Conservation (phyloP, 2,888 invertebrate species). For the Epistrophe grossulariae region DNA sequence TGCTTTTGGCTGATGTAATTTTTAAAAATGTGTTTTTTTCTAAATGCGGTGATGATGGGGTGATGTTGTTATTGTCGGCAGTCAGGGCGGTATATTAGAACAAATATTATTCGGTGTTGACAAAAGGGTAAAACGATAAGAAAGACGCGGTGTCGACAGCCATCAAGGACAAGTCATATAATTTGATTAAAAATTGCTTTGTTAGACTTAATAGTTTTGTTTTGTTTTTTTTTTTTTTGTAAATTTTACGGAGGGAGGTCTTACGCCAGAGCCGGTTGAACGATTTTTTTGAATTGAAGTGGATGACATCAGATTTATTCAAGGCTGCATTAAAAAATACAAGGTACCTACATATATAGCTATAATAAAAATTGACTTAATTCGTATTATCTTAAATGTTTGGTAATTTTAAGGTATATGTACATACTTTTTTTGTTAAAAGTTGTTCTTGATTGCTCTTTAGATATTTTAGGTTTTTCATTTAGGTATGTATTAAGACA, state of each 20-base stretch:
- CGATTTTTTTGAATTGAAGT: not conserved
- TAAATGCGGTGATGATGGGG: constrained; percentile 31
- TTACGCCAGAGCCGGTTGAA: not conserved
- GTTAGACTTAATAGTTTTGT: not conserved
- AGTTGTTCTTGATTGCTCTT: too few species aligned
- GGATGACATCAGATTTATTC: constrained; percentile 23
- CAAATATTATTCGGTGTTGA: constrained; percentile 38
- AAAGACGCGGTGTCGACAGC: constrained; percentile 42
- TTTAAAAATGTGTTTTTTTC: constrained; percentile 55
- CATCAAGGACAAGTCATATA: constrained; percentile 41
- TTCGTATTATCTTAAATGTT: too few species aligned
- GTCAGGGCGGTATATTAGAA: not conserved
- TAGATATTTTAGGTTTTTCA: too few species aligned
- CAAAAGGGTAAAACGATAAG: constrained; percentile 39
- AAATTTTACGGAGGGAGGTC: not conserved
- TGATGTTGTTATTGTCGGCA: constrained; percentile 5
- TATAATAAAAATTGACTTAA: too few species aligned
- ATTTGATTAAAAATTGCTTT: constrained; percentile 30
- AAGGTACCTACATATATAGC: not conserved
- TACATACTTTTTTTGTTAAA: too few species aligned
- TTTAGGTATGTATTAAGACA: too few species aligned
- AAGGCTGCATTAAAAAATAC: constrained; percentile 2
- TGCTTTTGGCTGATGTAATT: constrained; percentile 66
- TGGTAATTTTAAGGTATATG: too few species aligned
- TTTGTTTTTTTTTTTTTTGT: not conserved